phyloP scores from a whole-genome alignment of 2,888 invertebrate species.

The Pseudococcus jackbeardsleyi region DNA sequence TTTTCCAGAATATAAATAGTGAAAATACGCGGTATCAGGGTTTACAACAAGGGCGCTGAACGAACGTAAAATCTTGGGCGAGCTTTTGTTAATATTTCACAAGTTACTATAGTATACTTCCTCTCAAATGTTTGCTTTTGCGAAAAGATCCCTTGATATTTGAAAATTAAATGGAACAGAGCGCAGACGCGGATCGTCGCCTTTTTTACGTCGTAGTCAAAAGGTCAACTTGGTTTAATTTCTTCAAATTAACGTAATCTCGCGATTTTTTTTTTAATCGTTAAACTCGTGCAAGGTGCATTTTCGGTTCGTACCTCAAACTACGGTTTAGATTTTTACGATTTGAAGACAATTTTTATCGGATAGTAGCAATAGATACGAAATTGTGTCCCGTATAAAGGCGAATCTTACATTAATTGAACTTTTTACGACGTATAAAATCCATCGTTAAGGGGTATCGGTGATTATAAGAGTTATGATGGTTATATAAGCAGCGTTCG shows the following conservation, averaged over 20 bases:
- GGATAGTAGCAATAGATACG: background rate
- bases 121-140: constrained; percentile 58
- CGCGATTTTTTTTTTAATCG: constrained; percentile 22
- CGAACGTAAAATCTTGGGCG: constrained; percentile 37
- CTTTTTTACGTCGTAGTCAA: constrained; percentile 55
- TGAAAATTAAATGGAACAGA: constrained; percentile 56
- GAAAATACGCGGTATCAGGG: constrained; percentile 3
- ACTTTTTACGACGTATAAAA: constrained; percentile 33
- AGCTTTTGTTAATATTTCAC: constrained; percentile 53
- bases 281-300: background rate
- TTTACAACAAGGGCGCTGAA: constrained; percentile 28
- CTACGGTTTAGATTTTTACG: background rate
- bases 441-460: background rate
- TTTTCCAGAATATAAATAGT: background rate
- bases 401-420: constrained; percentile 51
- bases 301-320: background rate
- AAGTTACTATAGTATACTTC: constrained; percentile 56
- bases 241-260: constrained; percentile 27
- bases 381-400: background rate
- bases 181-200: constrained; percentile 58
- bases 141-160: constrained; percentile 59
- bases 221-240: constrained; percentile 53
- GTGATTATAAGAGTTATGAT: constrained; percentile 1
- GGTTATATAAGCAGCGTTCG: background rate
- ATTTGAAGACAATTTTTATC: background rate